phyloP scores from a whole-genome alignment of 2,113 vertebrate species.

The Greenwoodochromis staneri region DNA sequence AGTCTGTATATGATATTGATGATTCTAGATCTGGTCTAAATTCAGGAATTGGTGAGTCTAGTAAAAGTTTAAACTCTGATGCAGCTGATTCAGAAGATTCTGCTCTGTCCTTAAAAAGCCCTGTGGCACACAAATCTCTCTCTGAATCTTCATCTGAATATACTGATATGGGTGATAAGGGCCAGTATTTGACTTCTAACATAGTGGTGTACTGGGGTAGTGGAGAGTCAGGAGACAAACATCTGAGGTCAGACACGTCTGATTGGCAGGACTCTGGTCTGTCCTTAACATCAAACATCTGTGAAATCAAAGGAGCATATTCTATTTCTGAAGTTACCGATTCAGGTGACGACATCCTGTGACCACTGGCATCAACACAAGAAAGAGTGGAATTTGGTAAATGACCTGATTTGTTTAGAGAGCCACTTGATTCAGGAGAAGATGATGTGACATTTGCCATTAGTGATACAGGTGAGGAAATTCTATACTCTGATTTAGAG shows the following conservation, averaged over 20 bases:
- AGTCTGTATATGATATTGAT: not conserved
- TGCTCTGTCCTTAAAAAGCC: slow-evolving; percentile 15
- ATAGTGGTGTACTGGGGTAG: not conserved
- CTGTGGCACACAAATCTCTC: not conserved
- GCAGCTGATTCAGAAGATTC: slow-evolving; percentile 12
- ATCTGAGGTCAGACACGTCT: not conserved
- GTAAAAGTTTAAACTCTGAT: slow-evolving; percentile 19
- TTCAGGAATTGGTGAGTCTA: slow-evolving; percentile 55
- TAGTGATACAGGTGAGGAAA: slow-evolving; percentile 10
- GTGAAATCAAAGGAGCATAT: not conserved
- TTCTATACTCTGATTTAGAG: not conserved
- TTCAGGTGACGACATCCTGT: not conserved
- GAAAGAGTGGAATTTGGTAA: slow-evolving; percentile 25
- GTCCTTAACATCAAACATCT: not conserved
- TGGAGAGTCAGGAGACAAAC: slow-evolving; percentile 39
- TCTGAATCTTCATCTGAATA: slow-evolving; percentile 13
- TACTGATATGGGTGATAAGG: not conserved
- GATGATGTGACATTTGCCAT: slow-evolving; percentile 1
- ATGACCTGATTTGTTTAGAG: not conserved
- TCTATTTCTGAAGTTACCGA: not conserved
- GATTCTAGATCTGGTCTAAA: not conserved
- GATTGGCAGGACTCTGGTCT: not conserved
- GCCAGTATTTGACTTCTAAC: not conserved
- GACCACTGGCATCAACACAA: not conserved
- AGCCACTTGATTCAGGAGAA: slow-evolving; percentile 32